These are phyloP conservation scores for Diplosoma virens DNA, from an alignment of 23 tunicate genomes.

Conservation along the genomic window DNA sequence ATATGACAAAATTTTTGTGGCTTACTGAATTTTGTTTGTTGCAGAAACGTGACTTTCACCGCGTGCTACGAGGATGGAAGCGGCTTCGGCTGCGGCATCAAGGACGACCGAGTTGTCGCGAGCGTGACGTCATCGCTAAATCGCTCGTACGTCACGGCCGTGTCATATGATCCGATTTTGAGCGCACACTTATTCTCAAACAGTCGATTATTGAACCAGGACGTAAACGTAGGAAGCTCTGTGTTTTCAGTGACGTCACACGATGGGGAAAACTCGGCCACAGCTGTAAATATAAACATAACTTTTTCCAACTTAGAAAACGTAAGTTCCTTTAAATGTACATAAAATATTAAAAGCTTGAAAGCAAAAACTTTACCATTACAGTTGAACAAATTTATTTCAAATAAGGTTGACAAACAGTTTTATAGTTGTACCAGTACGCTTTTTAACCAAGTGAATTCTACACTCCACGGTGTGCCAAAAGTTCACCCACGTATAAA, in stretches of 20 bases:
- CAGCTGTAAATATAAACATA: not conserved
- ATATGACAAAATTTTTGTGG: too few species aligned
- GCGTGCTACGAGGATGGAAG: not conserved
- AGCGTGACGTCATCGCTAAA: not conserved
- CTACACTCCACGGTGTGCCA: too few species aligned
- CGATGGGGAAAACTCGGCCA: not conserved
- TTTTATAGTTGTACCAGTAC: too few species aligned
- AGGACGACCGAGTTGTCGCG: not conserved
- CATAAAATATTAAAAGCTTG: not conserved
- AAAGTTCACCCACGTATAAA: too few species aligned
- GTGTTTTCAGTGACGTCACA: conserved; percentile 17
- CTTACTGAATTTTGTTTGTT: too few species aligned
- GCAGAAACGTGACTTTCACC: conserved; percentile 1
- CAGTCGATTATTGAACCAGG: not conserved
- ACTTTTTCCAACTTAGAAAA: not conserved
- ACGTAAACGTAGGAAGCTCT: conserved; percentile 9
- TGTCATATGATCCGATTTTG: not conserved
- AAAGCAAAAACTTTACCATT: too few species aligned
- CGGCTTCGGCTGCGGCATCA: conserved; percentile 1
- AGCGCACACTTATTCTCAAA: not conserved
- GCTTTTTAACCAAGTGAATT: too few species aligned
- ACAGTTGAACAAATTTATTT: too few species aligned
- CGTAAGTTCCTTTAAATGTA: too few species aligned
- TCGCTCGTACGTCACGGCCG: conserved; percentile 21
- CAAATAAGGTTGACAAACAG: too few species aligned